Base-by-base conservation (phyloP, 2,797 vertebrate genomes). In the Neosilurus hyrtlii region DNA sequence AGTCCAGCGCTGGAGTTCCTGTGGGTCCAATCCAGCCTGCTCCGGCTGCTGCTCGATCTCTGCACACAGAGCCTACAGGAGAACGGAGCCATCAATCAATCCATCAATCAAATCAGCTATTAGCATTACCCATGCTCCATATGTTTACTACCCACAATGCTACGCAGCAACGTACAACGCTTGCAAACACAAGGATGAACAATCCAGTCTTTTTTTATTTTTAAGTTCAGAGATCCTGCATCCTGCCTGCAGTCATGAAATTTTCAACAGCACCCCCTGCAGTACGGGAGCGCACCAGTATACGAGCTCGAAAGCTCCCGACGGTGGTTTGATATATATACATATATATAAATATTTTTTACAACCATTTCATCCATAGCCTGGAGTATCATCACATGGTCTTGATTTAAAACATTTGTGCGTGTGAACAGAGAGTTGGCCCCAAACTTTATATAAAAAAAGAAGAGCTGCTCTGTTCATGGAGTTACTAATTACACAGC, bases 1-100 rank as follows among this genome's bases (percentile, higher is more conserved):
- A 80, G 93, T 94, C 97, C 97, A 98, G 80, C 89, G 90, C 79
- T 93, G 94, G 63, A 95, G 89, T 79, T 94, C 90, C 3, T 84
- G 85, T 0, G 93, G 88, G 77, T 94, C 92, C 0, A 92, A 90
- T 84, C 92, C 94, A 81, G 94, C 5, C 84, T 52, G 94, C 1
- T 0, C 37, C 37, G 2, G 9, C 76, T 68, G 88, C 89, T 92
- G 92, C 89, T 96, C 95, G 82, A 99, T 93, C 67, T 94, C 94
- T 80, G 94, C 92, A 91, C 90, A 95, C 84, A 96, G 67, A 0
- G 73, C 85, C 97, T 99, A 67, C 12, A 87, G 11, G 14, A 85
- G 83, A 43, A 79, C 16, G 37, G 24, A 62, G 14, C 4, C 22
- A 63, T 37, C 15, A n/a, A 14, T 12, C 73, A 2, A 54, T 73